Percentiles rank a stretch among this genome's conserved stretches.
These are phyloP conservation scores for Drosophila melanosoma DNA, from an alignment of 2,888 invertebrate species.

Conservation along the genomic window DNA sequence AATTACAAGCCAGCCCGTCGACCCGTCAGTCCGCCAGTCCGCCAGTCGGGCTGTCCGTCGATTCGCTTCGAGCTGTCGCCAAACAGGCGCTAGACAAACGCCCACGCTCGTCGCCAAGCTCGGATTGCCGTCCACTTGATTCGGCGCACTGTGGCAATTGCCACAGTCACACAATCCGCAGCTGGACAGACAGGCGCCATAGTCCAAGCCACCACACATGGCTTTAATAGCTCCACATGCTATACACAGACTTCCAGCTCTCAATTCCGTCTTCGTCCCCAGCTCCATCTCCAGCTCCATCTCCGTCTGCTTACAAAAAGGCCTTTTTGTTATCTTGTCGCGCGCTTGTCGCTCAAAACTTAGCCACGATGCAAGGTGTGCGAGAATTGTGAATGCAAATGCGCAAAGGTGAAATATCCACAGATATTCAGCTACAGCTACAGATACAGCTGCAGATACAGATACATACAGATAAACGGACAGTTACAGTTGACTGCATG, in stretches of 20 bases:
- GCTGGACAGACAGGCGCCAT: slow-evolving; percentile 54
- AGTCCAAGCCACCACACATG: slow-evolving; percentile 22
- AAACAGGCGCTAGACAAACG: slow-evolving; percentile 73
- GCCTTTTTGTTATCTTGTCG: slow-evolving; percentile 78
- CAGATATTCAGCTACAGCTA: slow-evolving; percentile 22
- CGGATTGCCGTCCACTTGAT: slow-evolving; percentile 58
- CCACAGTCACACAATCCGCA: slow-evolving; percentile 23
- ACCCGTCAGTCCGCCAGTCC: slow-evolving; percentile 3
- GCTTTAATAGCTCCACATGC: slow-evolving; percentile 54
- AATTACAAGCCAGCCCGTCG: slow-evolving; percentile 60
- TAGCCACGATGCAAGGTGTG: slow-evolving; percentile 70
- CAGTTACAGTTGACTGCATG: slow-evolving; percentile 14
- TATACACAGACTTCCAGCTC: neutral
- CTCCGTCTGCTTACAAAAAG: slow-evolving; percentile 51
- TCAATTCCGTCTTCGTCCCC: slow-evolving; percentile 1
- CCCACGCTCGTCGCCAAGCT: slow-evolving; percentile 62
- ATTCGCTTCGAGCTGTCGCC: slow-evolving; percentile 67
- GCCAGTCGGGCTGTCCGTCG: slow-evolving; percentile 34
- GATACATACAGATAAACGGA: slow-evolving; percentile 9
- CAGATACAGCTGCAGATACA: slow-evolving; percentile 25
- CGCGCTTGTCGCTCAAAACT: slow-evolving; percentile 70
- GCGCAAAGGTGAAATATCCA: slow-evolving; percentile 30
- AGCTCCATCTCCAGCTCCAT: slow-evolving; percentile 6
- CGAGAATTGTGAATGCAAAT: slow-evolving; percentile 56
- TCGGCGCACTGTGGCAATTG: slow-evolving; percentile 19